phyloP scores from a whole-genome alignment of 2,113 vertebrate genomes.

The Ammodramus savannarum region DNA sequence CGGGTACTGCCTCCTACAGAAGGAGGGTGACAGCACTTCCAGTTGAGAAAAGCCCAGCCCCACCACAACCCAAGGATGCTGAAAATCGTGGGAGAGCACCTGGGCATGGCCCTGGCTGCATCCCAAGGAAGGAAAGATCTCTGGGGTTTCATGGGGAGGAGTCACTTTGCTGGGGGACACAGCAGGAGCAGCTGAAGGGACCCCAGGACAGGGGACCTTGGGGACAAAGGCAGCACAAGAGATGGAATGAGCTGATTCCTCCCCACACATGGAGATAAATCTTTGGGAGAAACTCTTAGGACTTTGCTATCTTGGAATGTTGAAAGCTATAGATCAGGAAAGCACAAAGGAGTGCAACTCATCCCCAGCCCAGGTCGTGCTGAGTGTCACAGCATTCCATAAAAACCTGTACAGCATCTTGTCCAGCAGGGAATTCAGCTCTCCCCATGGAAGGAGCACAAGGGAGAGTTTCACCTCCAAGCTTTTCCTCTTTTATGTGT shows the following conservation, averaged over 20 bases:
- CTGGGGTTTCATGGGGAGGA: background rate
- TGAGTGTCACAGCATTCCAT: background rate
- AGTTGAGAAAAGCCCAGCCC: background rate
- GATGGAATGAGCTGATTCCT: background rate
- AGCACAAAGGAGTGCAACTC: background rate
- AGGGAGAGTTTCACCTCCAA: background rate
- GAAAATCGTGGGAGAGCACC: background rate
- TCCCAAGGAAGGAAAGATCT: background rate
- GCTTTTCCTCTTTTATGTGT: background rate
- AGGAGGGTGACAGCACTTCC: background rate
- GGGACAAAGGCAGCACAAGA: constrained; percentile 16
- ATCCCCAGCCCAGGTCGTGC: background rate
- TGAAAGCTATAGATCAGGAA: background rate
- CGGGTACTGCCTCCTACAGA: background rate
- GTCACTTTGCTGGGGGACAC: background rate
- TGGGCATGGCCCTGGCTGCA: background rate
- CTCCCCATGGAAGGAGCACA: background rate
- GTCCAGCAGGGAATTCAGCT: background rate
- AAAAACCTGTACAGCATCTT: background rate
- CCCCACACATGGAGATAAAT: background rate
- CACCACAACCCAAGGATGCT: background rate
- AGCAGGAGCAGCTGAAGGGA: background rate
- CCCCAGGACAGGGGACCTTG: background rate
- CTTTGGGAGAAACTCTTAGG: background rate
- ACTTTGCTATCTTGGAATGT: background rate